Conservation (phyloP, 2,113 vertebrate genomes). For the Cyprinodon tularosa region DNA sequence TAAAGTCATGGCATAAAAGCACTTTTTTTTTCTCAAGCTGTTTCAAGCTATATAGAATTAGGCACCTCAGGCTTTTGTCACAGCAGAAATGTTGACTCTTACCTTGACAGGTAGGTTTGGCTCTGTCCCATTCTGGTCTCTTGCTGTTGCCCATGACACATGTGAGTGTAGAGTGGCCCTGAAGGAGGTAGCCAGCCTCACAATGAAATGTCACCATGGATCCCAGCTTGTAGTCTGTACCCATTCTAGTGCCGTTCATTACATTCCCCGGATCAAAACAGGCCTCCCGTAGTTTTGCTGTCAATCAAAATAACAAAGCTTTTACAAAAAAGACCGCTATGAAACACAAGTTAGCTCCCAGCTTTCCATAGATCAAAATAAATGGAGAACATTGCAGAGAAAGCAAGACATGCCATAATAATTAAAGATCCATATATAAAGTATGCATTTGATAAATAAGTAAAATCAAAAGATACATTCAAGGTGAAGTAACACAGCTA, state of each 20-base stretch:
- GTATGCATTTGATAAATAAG: constrained; percentile 3
- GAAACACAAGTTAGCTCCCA: constrained; percentile 6
- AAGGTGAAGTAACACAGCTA: constrained; percentile 15
- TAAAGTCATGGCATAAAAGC: neutral
- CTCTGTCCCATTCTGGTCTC: constrained; percentile 96
- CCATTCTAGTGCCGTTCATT: constrained; percentile 97
- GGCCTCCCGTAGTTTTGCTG: constrained; percentile 96
- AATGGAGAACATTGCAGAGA: neutral
- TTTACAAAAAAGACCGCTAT: constrained; percentile 27
- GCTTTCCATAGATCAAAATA: neutral
- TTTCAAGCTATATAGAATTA: neutral
- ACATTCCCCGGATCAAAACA: constrained; percentile 98
- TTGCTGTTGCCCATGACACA: constrained; percentile 97
- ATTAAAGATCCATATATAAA: constrained; percentile 12
- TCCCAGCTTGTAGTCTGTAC: constrained; percentile 96
- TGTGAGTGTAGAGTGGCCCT: constrained; percentile 96
- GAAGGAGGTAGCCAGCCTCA: constrained; percentile 94
- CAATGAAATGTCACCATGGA: constrained; percentile 98
- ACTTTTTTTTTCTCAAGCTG: neutral
- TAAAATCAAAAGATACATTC: neutral
- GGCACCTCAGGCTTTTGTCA: constrained; percentile 21
- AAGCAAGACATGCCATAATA: constrained; percentile 5
- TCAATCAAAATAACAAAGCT: constrained; percentile 43
- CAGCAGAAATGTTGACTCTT: constrained; percentile 40
- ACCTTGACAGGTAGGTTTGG: constrained; percentile 95